Conservation (phyloP, 2,888 invertebrate genomes). For the Parasteatoda lunata region DNA sequence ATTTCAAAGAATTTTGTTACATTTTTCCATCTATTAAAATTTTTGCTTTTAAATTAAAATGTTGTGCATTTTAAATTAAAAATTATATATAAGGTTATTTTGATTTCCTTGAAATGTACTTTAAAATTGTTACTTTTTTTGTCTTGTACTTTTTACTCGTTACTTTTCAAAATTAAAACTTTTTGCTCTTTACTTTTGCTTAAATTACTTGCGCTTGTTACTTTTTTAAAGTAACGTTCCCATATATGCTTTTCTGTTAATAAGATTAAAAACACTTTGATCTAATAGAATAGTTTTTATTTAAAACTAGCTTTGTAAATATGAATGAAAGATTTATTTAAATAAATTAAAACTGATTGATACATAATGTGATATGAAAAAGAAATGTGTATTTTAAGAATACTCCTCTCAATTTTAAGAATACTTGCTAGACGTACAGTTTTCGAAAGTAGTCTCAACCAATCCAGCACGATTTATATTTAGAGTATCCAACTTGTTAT, state of each 20-base stretch:
- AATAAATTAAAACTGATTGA: not conserved
- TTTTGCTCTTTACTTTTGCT: too few relatives aligned
- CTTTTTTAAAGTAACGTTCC: not conserved
- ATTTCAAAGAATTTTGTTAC: too few relatives aligned
- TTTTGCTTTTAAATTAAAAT: too few relatives aligned
- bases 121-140: too few relatives aligned
- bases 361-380: not conserved
- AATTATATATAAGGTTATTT: too few relatives aligned
- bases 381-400: not conserved
- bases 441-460: conserved; percentile 52
- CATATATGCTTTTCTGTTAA: not conserved
- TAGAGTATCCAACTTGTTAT: conserved; percentile 41
- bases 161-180: too few relatives aligned
- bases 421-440: conserved; percentile 49
- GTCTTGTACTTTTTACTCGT: too few relatives aligned
- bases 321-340: not conserved
- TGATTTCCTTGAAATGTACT: too few relatives aligned
- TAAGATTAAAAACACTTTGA: not conserved
- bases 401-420: not conserved
- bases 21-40: too few relatives aligned
- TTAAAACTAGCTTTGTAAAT: not conserved
- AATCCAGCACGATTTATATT: conserved; percentile 50
- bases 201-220: not conserved
- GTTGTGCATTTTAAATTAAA: too few relatives aligned
- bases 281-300: not conserved